Evolutionary conservation across 2,888 invertebrate species (phyloP), one percentile per base, ranked within the genome.

Genomic region (Campaea margaritaria): DNA sequence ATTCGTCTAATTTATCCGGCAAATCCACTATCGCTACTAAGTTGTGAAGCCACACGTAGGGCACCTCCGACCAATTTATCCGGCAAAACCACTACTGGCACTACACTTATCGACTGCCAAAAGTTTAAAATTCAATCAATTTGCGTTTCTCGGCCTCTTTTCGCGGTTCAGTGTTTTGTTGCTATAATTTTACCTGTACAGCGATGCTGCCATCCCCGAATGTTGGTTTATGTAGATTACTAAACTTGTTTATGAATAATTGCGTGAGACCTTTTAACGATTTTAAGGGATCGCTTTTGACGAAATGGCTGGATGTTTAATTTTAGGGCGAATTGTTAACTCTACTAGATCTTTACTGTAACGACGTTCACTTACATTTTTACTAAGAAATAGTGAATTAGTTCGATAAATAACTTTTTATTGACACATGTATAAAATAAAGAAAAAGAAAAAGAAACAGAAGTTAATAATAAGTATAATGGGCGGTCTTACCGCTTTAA

Each of bases 41-140:
- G n/a, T n/a, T n/a, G n/a, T n/a, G n/a, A n/a, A n/a, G n/a, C n/a
- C n/a, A n/a, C 21, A 3, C 21, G 21, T 21, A 2, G 5, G 21
- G 3, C 5, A 21, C 21, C 2, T 21, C 46, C 46, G 46, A 39
- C 2, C 10, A 44, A 49, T 1, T 31, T 38, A 12, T 34, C 48
- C 48, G 43, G 36, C 34, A 5, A 43, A 43, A 48, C 7, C 9
- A 41, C 16, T 13, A 7, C n/a, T 3, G 4, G 12, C 31, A 44
- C 15, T 39, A 16, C 31, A 1, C 10, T 9, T 31, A 31, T 68
- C 58, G 58, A 63, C 65, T 65, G 45, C 73, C 62, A 63, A 73
- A 83, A 84, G 80, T 84, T 83, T 82, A 80, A 81, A 83, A 84
- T 83, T 83, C 79, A 83, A 85, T 85, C 82, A 84, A 85, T 85